Percentiles rank a stretch among this genome's conserved stretches.
Evolutionary conservation across 2,797 vertebrate genomes (phyloP).

Genomic region (Crocidura indochinensis): DNA sequence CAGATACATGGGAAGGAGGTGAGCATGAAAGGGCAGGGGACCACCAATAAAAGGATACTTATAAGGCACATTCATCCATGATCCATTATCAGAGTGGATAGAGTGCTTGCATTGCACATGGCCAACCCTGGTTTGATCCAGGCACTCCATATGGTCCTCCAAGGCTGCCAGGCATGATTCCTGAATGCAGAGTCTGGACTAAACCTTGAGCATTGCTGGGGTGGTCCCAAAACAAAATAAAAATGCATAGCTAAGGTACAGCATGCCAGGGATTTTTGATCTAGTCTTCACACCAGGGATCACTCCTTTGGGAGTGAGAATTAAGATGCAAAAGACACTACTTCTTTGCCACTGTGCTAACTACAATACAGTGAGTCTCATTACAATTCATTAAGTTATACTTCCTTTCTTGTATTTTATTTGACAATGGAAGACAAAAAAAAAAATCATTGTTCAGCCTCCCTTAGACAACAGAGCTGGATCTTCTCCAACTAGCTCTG

Average conservation of each 20-base stretch:
- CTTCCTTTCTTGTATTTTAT: constrained; percentile 34
- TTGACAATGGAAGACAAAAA: constrained; percentile 15
- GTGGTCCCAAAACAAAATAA: background rate
- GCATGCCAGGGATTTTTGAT: no score
- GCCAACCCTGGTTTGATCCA: no score
- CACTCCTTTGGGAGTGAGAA: fast-evolving
- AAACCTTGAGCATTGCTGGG: no score
- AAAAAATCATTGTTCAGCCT: constrained; percentile 14
- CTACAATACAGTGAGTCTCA: fast-evolving
- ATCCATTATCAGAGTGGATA: no score
- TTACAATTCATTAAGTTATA: background rate
- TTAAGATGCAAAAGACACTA: background rate
- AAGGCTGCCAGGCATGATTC: no score
- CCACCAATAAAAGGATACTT: background rate
- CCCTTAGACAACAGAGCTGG: background rate
- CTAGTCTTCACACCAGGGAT: no score
- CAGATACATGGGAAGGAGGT: constrained; percentile 6
- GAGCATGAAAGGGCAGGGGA: background rate
- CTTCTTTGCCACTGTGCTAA: background rate
- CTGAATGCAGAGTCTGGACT: no score
- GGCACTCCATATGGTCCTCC: no score
- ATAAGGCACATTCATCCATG: background rate
- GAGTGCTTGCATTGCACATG: no score
- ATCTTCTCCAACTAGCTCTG: no score
- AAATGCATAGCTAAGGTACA: background rate